These are phyloP conservation scores for Sturnira hondurensis DNA, from an alignment of 2,113 vertebrate genomes.

Conservation along the genomic window DNA sequence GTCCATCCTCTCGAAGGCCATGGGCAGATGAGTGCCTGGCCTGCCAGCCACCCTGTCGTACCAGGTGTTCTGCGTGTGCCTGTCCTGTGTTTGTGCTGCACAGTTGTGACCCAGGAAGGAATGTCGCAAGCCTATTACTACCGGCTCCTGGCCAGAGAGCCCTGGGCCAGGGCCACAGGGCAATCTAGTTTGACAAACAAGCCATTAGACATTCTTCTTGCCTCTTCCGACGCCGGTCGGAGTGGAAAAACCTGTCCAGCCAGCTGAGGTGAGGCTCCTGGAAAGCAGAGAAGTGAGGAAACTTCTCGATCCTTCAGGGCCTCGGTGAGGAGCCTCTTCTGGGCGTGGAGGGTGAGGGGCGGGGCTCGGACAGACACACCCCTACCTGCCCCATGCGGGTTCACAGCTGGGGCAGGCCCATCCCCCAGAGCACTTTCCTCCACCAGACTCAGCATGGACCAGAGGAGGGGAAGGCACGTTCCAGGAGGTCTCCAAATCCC, in stretches of 20 bases:
- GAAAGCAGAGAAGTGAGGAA: neutral
- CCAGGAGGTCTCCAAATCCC: neutral
- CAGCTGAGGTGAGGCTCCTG: neutral
- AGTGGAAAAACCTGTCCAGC: conserved; percentile 57
- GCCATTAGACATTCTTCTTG: neutral
- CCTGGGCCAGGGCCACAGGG: neutral
- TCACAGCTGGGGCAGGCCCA: neutral
- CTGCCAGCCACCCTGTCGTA: neutral
- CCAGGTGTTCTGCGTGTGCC: neutral
- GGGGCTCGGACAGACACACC: neutral
- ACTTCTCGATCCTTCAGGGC: neutral
- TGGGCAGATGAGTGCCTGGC: rapidly evolving
- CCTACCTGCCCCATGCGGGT: neutral
- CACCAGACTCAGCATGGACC: neutral
- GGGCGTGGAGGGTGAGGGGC: neutral
- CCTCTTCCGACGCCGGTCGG: neutral
- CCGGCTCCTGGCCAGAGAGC: rapidly evolving
- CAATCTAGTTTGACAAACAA: neutral
- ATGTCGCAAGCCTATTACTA: rapidly evolving
- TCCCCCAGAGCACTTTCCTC: neutral
- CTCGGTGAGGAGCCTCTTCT: neutral
- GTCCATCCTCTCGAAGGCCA: neutral
- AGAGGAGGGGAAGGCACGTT: neutral
- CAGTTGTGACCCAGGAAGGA: neutral
- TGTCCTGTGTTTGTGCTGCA: neutral